Base-by-base conservation (phyloP, 2,888 invertebrate species). In the Drosophila neutralis region DNA sequence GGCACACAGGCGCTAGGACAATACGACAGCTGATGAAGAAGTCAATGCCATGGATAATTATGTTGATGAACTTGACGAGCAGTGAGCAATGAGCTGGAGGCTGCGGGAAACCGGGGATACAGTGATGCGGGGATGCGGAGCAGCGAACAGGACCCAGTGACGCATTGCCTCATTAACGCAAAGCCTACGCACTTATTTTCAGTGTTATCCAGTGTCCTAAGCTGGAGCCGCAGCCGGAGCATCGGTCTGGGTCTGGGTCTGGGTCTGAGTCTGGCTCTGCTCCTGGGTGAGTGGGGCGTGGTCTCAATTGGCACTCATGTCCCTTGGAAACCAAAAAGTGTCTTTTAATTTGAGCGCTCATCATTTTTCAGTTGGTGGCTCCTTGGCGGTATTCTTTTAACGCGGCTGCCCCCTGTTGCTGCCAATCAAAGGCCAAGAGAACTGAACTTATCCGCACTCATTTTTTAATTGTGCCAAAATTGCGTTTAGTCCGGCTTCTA, bases 131-230 rank as follows among this genome's bases (percentile, higher is more conserved):
- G 7, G 18, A 7, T 15, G 38, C 3, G n/a, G 24, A 4, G 29
- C 11, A 38, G 40, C 21, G 36, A 38, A 64, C 61, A 54, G 88
- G 49, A 69, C 64, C 67, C 80, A 82, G 89, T 85, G 90, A 89
- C 86, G 88, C 90, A 85, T 85, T 85, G 85, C 85, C 88, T 85
- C 85, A 85, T 85, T 85, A 85, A 87, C 88, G 86, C 66, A 89
- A 85, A 82, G 86, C 70, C 83, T 61, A 66, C 73, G 88, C 88
- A 86, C 73, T 85, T 82, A 79, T 77, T 75, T 60, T 40, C 48
- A 38, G 29, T 38, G 56, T 40, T 40, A 51, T n/a, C 27, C 38
- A 35, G 35, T n/a, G 29, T 13, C 29, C 35, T 27, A 58, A 21
- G 38, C 49, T 8, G 29, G 56, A 56, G 6, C 18, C 18, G 15